A percentile compares a stretch with the other conserved stretches of the same genome.
These are phyloP conservation scores for Kryphioiulus occultus DNA, from an alignment of 2,888 invertebrate genomes.

Conservation along the genomic window DNA sequence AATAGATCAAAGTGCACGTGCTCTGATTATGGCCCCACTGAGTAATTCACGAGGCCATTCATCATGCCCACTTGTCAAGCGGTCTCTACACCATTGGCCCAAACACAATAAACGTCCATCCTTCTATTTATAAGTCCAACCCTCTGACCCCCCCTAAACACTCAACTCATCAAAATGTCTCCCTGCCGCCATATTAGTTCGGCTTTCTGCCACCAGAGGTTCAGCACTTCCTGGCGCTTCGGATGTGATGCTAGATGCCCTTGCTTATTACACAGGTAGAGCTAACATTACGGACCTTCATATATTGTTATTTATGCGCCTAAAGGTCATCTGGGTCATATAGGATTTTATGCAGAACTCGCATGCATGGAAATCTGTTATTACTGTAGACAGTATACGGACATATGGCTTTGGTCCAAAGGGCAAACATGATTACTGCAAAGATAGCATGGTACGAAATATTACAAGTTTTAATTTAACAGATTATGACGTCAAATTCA, in stretches of 20 bases:
- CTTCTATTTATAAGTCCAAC: slow-evolving; percentile 26
- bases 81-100: neutral
- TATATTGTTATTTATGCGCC: neutral
- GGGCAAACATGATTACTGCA: too few species aligned
- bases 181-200: slow-evolving; percentile 35
- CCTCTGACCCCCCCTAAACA: slow-evolving; percentile 21
- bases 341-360: neutral
- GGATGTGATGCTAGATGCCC: neutral
- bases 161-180: neutral
- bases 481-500: neutral
- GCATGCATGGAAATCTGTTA: neutral
- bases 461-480: too few species aligned
- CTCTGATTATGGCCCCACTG: slow-evolving; percentile 25
- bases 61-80: slow-evolving; percentile 22
- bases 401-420: too few species aligned
- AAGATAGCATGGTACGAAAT: too few species aligned
- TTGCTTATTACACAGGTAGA: neutral
- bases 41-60: slow-evolving; percentile 4
- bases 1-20: slow-evolving; percentile 3
- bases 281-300: neutral
- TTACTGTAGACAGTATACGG: too few species aligned
- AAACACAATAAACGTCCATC: slow-evolving; percentile 11
- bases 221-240: slow-evolving; percentile 42
- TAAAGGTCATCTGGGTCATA: neutral
- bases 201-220: slow-evolving; percentile 42